phyloP scores from a whole-genome alignment of 1,140 invertebrate species.

The Temnothorax longispinosus region DNA sequence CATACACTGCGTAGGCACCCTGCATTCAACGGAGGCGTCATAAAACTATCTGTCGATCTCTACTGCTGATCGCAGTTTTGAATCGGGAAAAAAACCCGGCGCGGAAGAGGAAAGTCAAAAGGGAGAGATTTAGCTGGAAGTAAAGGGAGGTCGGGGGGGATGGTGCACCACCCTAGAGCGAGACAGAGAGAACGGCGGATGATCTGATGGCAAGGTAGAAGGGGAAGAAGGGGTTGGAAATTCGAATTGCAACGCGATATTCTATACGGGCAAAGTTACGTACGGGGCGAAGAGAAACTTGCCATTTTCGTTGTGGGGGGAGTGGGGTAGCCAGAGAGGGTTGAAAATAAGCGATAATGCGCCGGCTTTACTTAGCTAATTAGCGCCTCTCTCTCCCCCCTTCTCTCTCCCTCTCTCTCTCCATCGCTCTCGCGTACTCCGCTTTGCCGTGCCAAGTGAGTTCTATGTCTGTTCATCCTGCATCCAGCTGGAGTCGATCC shows the following conservation, averaged over 20 bases:
- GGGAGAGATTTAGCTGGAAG: slow-evolving; percentile 40
- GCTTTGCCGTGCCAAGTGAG: slow-evolving; percentile 61
- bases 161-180: background rate
- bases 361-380: slow-evolving; percentile 86
- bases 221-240: slow-evolving; percentile 52
- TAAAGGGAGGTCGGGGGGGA: slow-evolving; percentile 34
- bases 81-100: slow-evolving; percentile 37
- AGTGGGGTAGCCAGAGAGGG: slow-evolving; percentile 70
- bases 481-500: slow-evolving; percentile 59
- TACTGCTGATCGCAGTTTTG: slow-evolving; percentile 54
- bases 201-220: slow-evolving; percentile 15
- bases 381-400: slow-evolving; percentile 79
- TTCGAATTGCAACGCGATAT: slow-evolving; percentile 67
- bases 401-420: slow-evolving; percentile 44
- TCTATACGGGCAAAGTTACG: slow-evolving; percentile 70
- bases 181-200: background rate
- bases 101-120: slow-evolving; percentile 45
- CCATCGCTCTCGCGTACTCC: slow-evolving; percentile 40
- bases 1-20: background rate
- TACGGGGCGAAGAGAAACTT: slow-evolving; percentile 72
- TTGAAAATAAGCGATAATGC: slow-evolving; percentile 85
- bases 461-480: slow-evolving; percentile 74
- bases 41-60: slow-evolving; percentile 67
- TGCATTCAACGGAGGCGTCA: slow-evolving; percentile 58
- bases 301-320: slow-evolving; percentile 66